Conservation (phyloP, 2,888 invertebrate species). For the Steinernema hermaphroditum region DNA sequence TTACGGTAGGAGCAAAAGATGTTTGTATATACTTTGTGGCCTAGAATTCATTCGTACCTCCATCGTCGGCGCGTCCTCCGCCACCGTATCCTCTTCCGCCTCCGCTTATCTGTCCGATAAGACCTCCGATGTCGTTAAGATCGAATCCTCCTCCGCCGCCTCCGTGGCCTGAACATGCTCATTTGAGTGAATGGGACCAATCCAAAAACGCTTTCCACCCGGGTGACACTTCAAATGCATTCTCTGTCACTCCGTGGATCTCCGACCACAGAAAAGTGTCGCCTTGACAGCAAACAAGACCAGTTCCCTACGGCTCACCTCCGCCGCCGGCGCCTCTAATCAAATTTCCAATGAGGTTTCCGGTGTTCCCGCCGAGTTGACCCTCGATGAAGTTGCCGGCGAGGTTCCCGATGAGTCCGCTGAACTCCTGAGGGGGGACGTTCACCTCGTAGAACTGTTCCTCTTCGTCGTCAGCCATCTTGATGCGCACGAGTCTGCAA, state of each 20-base stretch:
- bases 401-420: conserved; percentile 30
- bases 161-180: conserved; percentile 34
- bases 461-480: conserved; percentile 22
- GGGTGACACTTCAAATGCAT: too few relatives aligned
- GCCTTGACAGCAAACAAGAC: not conserved
- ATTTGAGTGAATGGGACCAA: conserved; percentile 47
- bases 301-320: not conserved
- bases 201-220: conserved; percentile 22
- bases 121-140: conserved; percentile 47
- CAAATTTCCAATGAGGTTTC: conserved; percentile 5
- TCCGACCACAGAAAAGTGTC: too few relatives aligned
- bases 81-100: conserved; percentile 47
- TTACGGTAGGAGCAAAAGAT: too few relatives aligned
- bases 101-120: conserved; percentile 50
- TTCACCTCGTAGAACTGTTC: conserved; percentile 20
- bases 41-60: too few relatives aligned
- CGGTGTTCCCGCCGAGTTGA: conserved; percentile 16
- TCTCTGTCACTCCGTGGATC: too few relatives aligned
- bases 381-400: conserved; percentile 15
- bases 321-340: conserved; percentile 9
- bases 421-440: conserved; percentile 25
- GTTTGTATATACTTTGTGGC: too few relatives aligned
- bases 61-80: too few relatives aligned
- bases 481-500: conserved; percentile 4
- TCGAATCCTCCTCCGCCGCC: conserved; percentile 48